phyloP scores from a whole-genome alignment of 2,797 vertebrate species.

The Picus viridis region DNA sequence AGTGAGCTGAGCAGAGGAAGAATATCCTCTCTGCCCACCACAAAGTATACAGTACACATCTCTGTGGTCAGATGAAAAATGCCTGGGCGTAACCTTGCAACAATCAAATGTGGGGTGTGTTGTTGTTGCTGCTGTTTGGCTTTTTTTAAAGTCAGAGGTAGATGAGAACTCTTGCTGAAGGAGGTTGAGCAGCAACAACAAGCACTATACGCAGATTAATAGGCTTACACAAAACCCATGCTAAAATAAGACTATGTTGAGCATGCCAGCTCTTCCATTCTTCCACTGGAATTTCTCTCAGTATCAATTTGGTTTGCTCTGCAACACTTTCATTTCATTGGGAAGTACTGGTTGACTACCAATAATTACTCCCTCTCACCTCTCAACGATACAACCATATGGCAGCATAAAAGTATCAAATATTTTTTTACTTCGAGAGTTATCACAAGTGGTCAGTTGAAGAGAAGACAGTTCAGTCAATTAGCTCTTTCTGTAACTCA shows the following conservation, averaged over 20 bases:
- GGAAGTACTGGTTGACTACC: background rate
- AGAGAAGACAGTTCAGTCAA: background rate
- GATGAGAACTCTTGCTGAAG: background rate
- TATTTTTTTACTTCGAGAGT: background rate
- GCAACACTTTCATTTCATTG: background rate
- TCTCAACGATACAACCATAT: background rate
- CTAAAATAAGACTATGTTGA: background rate
- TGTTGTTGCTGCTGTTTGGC: no score
- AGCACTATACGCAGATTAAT: background rate
- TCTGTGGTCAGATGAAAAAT: background rate
- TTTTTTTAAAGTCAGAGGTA: background rate
- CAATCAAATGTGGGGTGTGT: background rate
- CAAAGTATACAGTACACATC: background rate
- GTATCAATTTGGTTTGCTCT: background rate
- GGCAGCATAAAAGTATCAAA: background rate
- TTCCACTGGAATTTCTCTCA: background rate
- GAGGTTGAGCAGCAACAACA: background rate
- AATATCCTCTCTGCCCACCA: background rate
- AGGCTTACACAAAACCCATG: background rate
- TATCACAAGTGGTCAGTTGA: background rate
- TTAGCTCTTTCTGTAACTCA: constrained; percentile 1
- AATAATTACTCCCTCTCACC: background rate
- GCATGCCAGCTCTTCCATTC: background rate
- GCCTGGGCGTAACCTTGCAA: background rate
- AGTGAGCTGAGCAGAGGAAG: background rate